Evolutionary conservation across 2,113 vertebrate species (phyloP).

Genomic region (Phalacrocorax carbo): DNA sequence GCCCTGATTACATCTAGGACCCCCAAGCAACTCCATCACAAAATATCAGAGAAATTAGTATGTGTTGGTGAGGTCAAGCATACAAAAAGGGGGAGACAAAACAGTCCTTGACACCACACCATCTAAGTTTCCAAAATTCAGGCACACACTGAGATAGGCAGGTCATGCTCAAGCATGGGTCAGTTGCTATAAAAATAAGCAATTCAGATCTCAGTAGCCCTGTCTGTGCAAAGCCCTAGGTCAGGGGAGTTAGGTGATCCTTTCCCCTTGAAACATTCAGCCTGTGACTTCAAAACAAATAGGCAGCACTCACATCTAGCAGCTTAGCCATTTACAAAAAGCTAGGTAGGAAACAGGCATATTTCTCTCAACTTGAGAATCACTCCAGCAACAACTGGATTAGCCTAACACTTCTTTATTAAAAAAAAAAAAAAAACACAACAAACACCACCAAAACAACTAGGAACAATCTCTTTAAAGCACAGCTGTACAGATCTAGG

Average conservation of each 20-base stretch:
- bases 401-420: background rate
- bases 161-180: background rate
- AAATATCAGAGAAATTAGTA: background rate
- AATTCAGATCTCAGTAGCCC: background rate
- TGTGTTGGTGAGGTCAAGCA: background rate
- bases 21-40: background rate
- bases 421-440: too few relatives aligned
- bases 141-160: background rate
- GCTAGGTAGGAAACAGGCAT: background rate
- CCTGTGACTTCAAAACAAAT: background rate
- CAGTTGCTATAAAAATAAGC: background rate
- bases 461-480: background rate
- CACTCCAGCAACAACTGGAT: background rate
- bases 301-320: background rate
- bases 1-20: background rate
- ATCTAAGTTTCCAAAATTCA: background rate
- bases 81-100: background rate
- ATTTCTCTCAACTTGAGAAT: background rate
- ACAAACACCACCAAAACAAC: too few relatives aligned
- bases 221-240: background rate
- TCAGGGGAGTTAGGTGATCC: background rate
- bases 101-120: background rate
- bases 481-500: background rate
- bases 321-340: background rate
- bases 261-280: background rate